Conservation (phyloP, 2,888 invertebrate genomes). For the Pachycephus smyrnensis region DNA sequence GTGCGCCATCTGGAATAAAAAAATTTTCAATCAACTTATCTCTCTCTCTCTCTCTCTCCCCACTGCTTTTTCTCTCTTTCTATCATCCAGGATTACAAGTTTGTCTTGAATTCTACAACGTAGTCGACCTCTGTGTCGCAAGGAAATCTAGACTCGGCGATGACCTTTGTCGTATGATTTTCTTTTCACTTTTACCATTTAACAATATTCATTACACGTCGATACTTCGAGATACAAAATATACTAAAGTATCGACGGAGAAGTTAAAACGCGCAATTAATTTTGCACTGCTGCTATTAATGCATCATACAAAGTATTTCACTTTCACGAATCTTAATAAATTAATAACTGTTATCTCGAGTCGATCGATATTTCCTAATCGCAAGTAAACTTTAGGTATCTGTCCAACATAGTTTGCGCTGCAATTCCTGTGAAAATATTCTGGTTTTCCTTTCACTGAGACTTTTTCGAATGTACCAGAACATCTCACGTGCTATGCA, state of each 20-base stretch:
- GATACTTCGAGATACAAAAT: background rate
- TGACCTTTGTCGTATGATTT: background rate
- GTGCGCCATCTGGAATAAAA: slow-evolving; percentile 70
- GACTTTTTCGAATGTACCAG: background rate
- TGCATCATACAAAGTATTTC: background rate
- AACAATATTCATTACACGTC: background rate
- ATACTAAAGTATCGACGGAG: background rate
- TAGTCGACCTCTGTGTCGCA: background rate
- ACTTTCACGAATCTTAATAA: background rate
- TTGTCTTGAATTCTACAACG: background rate
- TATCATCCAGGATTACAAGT: background rate
- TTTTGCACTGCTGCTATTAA: background rate
- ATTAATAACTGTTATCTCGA: background rate
- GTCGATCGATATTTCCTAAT: background rate
- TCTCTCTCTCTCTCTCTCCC: background rate
- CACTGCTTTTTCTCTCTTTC: slow-evolving; percentile 1
- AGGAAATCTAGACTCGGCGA: background rate
- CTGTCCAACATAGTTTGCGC: too few relatives aligned
- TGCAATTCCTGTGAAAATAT: background rate
- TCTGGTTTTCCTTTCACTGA: background rate
- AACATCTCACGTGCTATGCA: background rate
- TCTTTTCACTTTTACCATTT: background rate
- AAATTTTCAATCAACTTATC: background rate
- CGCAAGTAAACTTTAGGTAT: background rate
- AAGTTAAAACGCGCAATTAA: background rate